Conservation (phyloP, 2,113 vertebrate species). For the Lathamus discolor region DNA sequence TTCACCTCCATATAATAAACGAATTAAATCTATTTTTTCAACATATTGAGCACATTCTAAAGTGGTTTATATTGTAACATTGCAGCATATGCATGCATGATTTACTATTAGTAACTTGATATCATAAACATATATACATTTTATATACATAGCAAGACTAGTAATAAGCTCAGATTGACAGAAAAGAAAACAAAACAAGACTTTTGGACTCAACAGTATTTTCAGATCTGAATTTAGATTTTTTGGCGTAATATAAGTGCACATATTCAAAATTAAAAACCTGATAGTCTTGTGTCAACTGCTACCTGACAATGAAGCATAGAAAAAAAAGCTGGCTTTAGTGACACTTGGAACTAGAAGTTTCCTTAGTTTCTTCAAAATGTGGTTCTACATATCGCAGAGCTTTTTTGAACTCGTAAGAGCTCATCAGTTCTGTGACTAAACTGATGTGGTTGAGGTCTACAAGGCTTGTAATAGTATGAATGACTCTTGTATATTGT, state of each 20-base stretch:
- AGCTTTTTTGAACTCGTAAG: neutral
- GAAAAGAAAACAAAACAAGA: neutral
- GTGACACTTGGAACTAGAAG: neutral
- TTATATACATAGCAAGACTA: neutral
- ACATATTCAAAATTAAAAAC: neutral
- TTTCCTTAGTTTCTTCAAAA: neutral
- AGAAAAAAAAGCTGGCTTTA: neutral
- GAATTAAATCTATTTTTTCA: neutral
- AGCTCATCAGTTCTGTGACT: neutral
- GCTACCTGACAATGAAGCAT: neutral
- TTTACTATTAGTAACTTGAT: neutral
- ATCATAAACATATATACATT: neutral
- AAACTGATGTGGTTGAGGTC: neutral
- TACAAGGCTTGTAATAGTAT: neutral
- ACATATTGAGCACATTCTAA: neutral
- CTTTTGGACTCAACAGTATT: neutral
- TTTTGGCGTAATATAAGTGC: neutral
- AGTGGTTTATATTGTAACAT: neutral
- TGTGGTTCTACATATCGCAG: neutral
- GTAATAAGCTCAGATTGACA: neutral
- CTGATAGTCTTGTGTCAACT: neutral
- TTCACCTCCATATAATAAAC: neutral
- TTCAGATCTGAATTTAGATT: neutral
- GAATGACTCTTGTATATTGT: accelerated
- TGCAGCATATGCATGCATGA: neutral